A percentile compares a stretch with the other conserved stretches of the same genome.
phyloP scores from a whole-genome alignment of 2,797 vertebrate genomes.

The Ciconia nigra region DNA sequence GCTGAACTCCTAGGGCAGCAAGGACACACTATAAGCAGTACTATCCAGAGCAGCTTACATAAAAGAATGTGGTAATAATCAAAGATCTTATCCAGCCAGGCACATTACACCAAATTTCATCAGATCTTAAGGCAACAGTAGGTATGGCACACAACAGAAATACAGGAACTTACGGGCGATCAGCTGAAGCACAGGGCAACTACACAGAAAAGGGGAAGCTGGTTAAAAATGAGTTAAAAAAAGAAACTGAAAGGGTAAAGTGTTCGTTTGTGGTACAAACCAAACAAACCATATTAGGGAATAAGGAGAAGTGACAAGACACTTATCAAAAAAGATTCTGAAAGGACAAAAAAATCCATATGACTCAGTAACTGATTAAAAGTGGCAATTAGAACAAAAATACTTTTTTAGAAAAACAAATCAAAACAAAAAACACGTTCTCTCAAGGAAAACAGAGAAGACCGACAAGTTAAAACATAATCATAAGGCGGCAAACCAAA shows the following conservation, averaged over 20 bases:
- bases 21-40: background rate
- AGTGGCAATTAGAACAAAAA: background rate
- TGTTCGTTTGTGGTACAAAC: background rate
- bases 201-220: background rate
- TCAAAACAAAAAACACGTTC: background rate
- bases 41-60: background rate
- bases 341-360: background rate
- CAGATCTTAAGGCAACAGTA: background rate
- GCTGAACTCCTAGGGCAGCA: background rate
- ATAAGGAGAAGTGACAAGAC: background rate
- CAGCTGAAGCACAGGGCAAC: background rate
- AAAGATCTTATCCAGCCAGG: background rate
- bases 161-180: accelerated
- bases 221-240: background rate
- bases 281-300: background rate
- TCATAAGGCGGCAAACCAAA: background rate
- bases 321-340: background rate
- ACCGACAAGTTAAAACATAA: background rate
- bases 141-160: background rate
- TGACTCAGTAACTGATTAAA: background rate
- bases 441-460: background rate
- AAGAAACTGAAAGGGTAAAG: background rate
- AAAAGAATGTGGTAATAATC: background rate
- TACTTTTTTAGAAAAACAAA: background rate
- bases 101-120: background rate